Evolutionary conservation across 2,113 vertebrate genomes (phyloP).

Genomic region (Felis chaus): DNA sequence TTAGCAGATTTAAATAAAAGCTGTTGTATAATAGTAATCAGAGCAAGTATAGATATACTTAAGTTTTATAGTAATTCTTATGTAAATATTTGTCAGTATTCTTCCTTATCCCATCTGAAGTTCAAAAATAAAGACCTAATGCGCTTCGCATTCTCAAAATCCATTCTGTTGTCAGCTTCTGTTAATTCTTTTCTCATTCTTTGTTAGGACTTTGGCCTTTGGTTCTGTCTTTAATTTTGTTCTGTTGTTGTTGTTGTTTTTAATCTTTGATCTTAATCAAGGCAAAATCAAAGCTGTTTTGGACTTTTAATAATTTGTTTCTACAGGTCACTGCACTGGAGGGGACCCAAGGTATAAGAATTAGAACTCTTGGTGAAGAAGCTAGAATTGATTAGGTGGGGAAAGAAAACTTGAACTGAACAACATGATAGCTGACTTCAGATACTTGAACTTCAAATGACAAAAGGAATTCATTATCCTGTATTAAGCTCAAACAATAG

Average conservation of each 20-base stretch:
- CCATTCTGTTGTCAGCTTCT: neutral
- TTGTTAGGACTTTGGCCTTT: neutral
- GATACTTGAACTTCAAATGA: neutral
- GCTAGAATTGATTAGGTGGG: neutral
- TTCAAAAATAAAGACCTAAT: slow-evolving; percentile 1
- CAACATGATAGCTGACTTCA: neutral
- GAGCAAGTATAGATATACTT: neutral
- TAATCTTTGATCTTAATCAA: neutral
- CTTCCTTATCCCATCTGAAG: neutral
- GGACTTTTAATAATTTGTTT: neutral
- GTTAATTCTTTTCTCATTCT: neutral
- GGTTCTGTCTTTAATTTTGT: neutral
- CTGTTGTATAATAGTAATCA: neutral
- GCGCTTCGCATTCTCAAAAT: neutral
- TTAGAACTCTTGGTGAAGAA: neutral
- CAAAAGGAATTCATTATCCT: neutral
- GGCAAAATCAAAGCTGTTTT: neutral
- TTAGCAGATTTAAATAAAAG: neutral
- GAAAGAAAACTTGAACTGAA: neutral
- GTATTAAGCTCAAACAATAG: neutral
- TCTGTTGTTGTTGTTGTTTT: neutral
- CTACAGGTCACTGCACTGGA: neutral
- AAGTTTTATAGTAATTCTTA: slow-evolving; percentile 10
- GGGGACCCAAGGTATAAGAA: neutral
- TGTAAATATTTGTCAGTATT: slow-evolving; percentile 10